These are phyloP conservation scores for Irena cyanogastra DNA, from an alignment of 2,113 vertebrate species.

Conservation along the genomic window DNA sequence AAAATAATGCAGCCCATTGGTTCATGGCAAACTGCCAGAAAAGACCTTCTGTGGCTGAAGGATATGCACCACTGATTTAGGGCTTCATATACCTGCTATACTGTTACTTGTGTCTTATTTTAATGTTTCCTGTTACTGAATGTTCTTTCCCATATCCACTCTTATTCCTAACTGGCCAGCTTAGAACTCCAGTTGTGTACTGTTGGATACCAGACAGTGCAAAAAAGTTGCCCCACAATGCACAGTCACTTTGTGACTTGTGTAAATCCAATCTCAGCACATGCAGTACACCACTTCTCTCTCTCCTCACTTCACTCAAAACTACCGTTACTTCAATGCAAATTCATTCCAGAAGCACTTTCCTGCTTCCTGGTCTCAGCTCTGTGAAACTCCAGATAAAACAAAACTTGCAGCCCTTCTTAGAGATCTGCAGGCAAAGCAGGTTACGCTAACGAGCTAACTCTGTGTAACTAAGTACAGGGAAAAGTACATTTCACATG, in stretches of 20 bases:
- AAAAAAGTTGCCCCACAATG: neutral
- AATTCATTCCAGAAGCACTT: neutral
- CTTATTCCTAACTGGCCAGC: neutral
- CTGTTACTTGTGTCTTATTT: neutral
- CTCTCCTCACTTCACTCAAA: neutral
- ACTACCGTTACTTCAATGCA: neutral
- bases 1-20: neutral
- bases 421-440: neutral
- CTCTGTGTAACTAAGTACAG: neutral
- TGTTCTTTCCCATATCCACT: neutral
- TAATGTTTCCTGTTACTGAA: neutral
- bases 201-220: neutral
- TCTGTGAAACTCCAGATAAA: neutral
- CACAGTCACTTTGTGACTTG: neutral
- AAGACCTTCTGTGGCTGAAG: neutral
- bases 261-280: neutral
- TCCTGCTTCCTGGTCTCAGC: neutral
- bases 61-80: neutral
- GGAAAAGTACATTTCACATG: neutral
- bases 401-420: neutral
- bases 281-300: fast-evolving
- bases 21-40: neutral
- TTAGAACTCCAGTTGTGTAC: neutral
- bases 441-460: neutral
- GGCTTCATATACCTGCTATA: neutral